Evolutionary conservation across 2,888 invertebrate species (phyloP).

Genomic region (Oeneis ivallda): DNA sequence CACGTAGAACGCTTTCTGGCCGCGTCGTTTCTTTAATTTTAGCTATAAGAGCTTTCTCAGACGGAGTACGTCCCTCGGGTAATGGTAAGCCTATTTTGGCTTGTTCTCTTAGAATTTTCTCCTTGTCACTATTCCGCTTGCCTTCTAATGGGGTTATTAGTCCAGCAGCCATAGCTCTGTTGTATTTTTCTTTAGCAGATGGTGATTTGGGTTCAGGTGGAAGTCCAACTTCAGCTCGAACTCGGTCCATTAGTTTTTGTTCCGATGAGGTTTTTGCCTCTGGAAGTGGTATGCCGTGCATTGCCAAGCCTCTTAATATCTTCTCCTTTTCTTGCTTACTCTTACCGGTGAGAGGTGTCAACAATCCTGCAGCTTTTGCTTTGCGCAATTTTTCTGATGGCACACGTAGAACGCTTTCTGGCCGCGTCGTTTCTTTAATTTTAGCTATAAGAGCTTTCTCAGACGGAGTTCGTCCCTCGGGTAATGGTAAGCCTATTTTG

Average conservation of each 20-base stretch:
- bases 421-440: slow-evolving; percentile 17
- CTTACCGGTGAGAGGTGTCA: slow-evolving; percentile 43
- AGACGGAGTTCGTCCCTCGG: slow-evolving; percentile 35
- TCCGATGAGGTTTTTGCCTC: slow-evolving; percentile 51
- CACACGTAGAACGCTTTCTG: background rate
- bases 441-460: slow-evolving; percentile 33
- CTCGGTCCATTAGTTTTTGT: slow-evolving; percentile 46
- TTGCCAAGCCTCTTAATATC: slow-evolving; percentile 42
- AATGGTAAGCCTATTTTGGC: slow-evolving; percentile 29
- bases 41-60: slow-evolving; percentile 29
- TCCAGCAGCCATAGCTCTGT: slow-evolving; percentile 44
- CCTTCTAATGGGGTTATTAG: slow-evolving; percentile 44
- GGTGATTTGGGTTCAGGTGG: slow-evolving; percentile 44
- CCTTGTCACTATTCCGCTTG: slow-evolving; percentile 44
- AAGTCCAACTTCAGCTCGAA: slow-evolving; percentile 46
- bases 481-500: slow-evolving; percentile 32
- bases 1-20: slow-evolving; percentile 42
- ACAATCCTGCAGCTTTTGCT: slow-evolving; percentile 24
- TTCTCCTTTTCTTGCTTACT: slow-evolving; percentile 45
- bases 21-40: slow-evolving; percentile 36
- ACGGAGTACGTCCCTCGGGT: slow-evolving; percentile 33
- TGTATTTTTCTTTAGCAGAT: slow-evolving; percentile 36
- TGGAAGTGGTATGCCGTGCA: slow-evolving; percentile 47
- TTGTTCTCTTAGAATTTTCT: slow-evolving; percentile 35
- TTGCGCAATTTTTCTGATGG: slow-evolving; percentile 23